Evolutionary conservation across 2,797 vertebrate genomes (phyloP).

Genomic region (Scyliorhinus canicula): DNA sequence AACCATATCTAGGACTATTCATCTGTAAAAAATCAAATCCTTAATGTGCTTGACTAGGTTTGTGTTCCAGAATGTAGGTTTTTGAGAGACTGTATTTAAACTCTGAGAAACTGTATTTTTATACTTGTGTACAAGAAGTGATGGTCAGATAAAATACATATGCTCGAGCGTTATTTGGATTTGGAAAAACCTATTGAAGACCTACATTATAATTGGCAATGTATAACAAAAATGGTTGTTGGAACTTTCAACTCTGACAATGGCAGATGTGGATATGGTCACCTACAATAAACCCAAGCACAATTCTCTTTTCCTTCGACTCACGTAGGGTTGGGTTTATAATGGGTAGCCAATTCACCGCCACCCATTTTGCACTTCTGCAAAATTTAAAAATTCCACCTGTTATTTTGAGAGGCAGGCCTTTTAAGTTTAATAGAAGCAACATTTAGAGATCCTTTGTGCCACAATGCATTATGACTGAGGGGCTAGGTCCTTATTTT

Average conservation of each 20-base stretch:
- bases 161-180: neutral
- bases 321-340: neutral
- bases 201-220: neutral
- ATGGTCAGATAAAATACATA: neutral
- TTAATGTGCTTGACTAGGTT: neutral
- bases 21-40: conserved; percentile 12
- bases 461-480: neutral
- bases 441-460: neutral
- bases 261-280: neutral
- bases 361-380: neutral
- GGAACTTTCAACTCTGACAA: neutral
- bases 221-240: neutral
- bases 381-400: neutral
- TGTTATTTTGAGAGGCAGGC: neutral
- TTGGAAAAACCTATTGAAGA: neutral
- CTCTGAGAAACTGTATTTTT: neutral
- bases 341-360: neutral
- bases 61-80: neutral
- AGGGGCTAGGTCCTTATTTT: neutral
- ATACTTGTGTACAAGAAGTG: neutral
- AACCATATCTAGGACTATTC: neutral
- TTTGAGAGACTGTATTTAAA: neutral
- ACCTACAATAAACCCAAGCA: neutral
- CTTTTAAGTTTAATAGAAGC: neutral
- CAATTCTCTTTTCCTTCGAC: neutral